Conservation (phyloP, 2,113 vertebrate genomes). For the Pandion haliaetus region DNA sequence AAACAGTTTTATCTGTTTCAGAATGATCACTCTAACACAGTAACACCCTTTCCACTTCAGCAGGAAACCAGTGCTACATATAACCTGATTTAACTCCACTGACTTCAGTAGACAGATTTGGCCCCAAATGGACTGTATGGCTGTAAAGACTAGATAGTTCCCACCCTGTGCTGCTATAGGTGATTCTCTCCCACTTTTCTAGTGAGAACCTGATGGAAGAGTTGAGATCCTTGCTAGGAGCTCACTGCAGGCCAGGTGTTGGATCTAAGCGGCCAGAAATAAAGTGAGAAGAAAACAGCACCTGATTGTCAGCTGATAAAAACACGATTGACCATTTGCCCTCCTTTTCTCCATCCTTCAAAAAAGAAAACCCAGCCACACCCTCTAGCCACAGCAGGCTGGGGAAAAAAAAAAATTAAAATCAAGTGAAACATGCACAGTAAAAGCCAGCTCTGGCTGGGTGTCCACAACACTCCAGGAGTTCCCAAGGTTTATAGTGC, state of each 20-base stretch:
- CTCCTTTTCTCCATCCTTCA: not conserved
- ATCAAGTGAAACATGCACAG: slow-evolving; percentile 27
- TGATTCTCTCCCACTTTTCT: not conserved
- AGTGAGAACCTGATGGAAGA: not conserved
- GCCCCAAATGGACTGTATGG: not conserved
- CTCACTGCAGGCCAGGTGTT: not conserved
- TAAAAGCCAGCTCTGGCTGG: not conserved
- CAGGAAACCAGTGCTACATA: not conserved
- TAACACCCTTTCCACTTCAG: not conserved
- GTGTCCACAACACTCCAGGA: slow-evolving; percentile 9
- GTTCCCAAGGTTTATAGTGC: slow-evolving; percentile 46
- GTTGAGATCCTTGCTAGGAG: not conserved
- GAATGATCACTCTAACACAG: not conserved
- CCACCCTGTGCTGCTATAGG: not conserved
- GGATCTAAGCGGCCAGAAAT: not conserved
- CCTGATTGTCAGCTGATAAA: slow-evolving; percentile 24
- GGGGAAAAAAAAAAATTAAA: not conserved
- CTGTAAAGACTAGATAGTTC: not conserved
- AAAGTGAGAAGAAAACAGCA: slow-evolving; percentile 1
- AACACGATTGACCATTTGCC: not conserved
- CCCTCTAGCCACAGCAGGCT: not conserved
- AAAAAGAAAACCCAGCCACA: not conserved
- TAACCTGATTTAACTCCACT: not conserved
- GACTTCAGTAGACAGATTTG: not conserved
- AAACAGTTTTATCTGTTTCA: not conserved